Percentiles rank a stretch among this genome's conserved stretches.
phyloP scores from a whole-genome alignment of 1,140 invertebrate genomes.

The Trinorchestia longiramus region DNA sequence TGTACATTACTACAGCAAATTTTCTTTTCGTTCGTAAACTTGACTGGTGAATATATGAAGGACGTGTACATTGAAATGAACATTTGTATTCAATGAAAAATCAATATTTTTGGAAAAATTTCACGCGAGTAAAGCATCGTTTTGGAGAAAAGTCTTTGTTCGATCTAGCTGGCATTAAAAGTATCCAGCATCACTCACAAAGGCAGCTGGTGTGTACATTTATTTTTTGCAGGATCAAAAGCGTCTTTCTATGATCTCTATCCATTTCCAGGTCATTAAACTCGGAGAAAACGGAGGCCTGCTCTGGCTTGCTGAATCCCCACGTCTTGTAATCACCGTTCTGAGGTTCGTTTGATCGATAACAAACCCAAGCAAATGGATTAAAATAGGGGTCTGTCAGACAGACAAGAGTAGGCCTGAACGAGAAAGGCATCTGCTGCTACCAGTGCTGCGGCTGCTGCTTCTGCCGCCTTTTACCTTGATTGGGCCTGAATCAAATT shows the following conservation, averaged over 20 bases:
- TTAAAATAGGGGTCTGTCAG: neutral
- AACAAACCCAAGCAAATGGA: neutral
- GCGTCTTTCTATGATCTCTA: neutral
- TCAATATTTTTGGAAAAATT: too few relatives aligned
- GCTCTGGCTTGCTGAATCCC: neutral
- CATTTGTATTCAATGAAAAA: too few relatives aligned
- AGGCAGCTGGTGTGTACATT: neutral
- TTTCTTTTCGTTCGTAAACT: too few relatives aligned
- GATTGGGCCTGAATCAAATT: neutral
- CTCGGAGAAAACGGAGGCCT: neutral
- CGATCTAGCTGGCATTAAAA: neutral
- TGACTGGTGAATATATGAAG: too few relatives aligned
- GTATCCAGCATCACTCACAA: neutral
- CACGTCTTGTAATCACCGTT: neutral
- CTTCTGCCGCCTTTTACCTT: neutral
- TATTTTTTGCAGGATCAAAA: neutral
- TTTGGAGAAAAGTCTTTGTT: neutral
- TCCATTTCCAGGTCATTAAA: neutral
- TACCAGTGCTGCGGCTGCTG: neutral
- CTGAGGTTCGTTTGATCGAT: neutral
- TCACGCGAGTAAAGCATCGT: neutral
- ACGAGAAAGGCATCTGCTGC: neutral
- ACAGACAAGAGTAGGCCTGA: neutral
- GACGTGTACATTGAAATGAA: too few relatives aligned
- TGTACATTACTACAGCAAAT: too few relatives aligned